These are phyloP conservation scores for Stegodyphus dumicola DNA, from an alignment of 1,140 invertebrate species.

Conservation along the genomic window DNA sequence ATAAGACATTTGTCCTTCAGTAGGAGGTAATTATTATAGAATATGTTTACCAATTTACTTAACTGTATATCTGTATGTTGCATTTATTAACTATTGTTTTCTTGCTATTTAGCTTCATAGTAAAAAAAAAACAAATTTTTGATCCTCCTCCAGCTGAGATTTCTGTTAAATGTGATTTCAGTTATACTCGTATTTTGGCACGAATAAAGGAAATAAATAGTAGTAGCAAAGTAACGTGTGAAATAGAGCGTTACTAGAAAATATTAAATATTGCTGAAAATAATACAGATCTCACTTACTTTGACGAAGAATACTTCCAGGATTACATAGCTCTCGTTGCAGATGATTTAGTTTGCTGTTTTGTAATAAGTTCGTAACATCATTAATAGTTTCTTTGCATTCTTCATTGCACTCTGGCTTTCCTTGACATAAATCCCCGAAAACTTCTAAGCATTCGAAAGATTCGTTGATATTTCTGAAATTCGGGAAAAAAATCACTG, in stretches of 20 bases:
- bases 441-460: constrained; percentile 8
- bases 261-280: background rate
- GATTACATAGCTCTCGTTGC: constrained; percentile 7
- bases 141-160: no score
- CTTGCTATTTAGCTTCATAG: no score
- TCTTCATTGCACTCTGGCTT: constrained; percentile 17
- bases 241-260: background rate
- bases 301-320: background rate
- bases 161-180: no score
- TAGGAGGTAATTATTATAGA: no score
- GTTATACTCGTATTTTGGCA: no score
- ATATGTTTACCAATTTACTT: no score
- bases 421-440: background rate
- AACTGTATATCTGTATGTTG: no score
- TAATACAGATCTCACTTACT: constrained; percentile 16
- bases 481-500: background rate
- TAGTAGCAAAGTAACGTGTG: background rate
- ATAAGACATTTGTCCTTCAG: no score
- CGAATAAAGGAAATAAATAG: no score
- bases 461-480: constrained; percentile 26
- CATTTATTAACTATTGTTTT: no score
- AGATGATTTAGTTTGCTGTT: constrained; percentile 1
- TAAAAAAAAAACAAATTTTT: no score
- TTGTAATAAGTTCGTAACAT: constrained; percentile 1
- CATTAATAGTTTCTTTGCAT: constrained; percentile 11